Evolutionary conservation across 1,140 invertebrate genomes (phyloP).

Genomic region (Drosophila ogumai): DNA sequence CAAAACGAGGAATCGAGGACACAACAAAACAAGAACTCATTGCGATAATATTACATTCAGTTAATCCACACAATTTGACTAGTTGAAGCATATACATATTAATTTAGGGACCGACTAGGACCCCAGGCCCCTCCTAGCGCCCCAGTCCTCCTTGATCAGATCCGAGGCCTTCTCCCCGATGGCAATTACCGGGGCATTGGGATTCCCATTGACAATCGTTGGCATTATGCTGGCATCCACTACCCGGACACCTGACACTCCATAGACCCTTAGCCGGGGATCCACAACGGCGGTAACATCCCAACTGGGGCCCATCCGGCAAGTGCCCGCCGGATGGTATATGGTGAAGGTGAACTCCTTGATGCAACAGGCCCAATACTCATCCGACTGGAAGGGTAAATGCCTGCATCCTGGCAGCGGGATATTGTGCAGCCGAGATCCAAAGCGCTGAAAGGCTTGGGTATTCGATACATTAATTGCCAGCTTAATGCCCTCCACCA

Average conservation of each 20-base stretch:
- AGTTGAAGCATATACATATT: constrained; percentile 64
- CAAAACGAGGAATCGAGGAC: constrained; percentile 17
- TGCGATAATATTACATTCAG: constrained; percentile 33
- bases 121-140: constrained; percentile 59
- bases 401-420: constrained; percentile 92
- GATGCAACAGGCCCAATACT: constrained; percentile 93
- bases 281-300: constrained; percentile 93
- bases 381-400: constrained; percentile 90
- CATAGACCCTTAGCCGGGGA: constrained; percentile 90
- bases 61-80: constrained; percentile 75
- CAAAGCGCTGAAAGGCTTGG: constrained; percentile 91
- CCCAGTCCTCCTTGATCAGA: constrained; percentile 91
- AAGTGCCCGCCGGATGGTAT: constrained; percentile 93
- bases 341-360: constrained; percentile 93
- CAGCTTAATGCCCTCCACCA: constrained; percentile 93
- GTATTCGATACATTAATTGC: constrained; percentile 92
- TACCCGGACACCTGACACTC: constrained; percentile 90
- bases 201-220: constrained; percentile 92
- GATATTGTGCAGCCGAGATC: constrained; percentile 91
- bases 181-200: constrained; percentile 90
- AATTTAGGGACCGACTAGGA: constrained; percentile 33
- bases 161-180: constrained; percentile 92
- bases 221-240: constrained; percentile 93
- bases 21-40: constrained; percentile 9
- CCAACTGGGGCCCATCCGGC: constrained; percentile 92